Base-by-base conservation (phyloP, 1,140 invertebrate genomes). In the Liolophura sinensis region DNA sequence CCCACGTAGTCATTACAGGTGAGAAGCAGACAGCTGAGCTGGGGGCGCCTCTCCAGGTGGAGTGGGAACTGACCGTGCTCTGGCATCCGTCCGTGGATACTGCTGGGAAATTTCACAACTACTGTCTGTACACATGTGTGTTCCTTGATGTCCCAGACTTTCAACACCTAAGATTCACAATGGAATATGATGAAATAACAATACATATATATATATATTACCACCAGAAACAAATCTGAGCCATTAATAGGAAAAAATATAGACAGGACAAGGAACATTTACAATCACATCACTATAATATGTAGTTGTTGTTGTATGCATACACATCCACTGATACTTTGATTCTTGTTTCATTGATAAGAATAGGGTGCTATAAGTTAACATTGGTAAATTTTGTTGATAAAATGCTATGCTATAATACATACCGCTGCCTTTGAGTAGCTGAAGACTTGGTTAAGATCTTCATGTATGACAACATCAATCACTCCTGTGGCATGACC, bases 401-500 rank as follows among this genome's bases (percentile, higher is more conserved):
- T 40, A 40, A 40, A 40, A 40, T 40, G 31, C 31, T 40, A 40
- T 40, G 31, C 3, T 40, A 9, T 5, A 40, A 64, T 47, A 75
- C 80, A 78, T 74, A 84, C 82, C 63, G 78, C 80, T 74, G 84
- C 83, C 67, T 78, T 79, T 27, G 81, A 82, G 64, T 79, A 82
- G 62, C 80, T 83, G 72, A 84, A 81, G 20, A 84, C 75, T 62
- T 83, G 80, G 40, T 64, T 67, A 14, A 81, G 73, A 16, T 65
- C 73, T 68, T 84, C 78, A 64, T 84, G 89, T 49, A 92, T 85
- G 67, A 90, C 86, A 22, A 93, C 78, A 25, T 86, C 85, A 24
- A 88, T 87, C 69, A 93, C 88, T 25, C 88, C 87, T 1, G 90
- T 87, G 68, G 88, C 88, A 81, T 94, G 92, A 14, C 92, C 92